phyloP scores from a whole-genome alignment of 2,797 vertebrate species.

The Tenualosa ilisha region DNA sequence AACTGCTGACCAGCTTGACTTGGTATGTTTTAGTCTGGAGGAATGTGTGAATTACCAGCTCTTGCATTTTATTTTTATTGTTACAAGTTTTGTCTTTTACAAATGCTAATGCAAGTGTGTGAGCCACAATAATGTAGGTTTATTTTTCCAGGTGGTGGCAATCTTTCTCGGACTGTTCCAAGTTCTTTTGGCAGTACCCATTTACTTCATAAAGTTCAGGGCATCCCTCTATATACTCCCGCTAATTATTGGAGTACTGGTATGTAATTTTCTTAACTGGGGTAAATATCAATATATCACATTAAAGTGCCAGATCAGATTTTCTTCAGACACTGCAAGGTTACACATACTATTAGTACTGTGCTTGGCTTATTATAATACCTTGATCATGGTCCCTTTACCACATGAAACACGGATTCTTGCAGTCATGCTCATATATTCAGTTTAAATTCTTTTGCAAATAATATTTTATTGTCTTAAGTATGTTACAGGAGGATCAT shows the following conservation, averaged over 20 bases:
- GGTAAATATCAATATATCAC: background rate
- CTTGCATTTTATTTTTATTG: too few species aligned
- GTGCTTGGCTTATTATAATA: background rate
- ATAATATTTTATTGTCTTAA: constrained; percentile 48
- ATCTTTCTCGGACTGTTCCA: constrained; percentile 72
- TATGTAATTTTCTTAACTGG: constrained; percentile 53
- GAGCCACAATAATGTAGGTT: background rate
- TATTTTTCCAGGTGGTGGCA: constrained; percentile 62
- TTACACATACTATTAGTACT: too few species aligned
- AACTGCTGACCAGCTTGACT: too few species aligned
- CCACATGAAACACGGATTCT: background rate
- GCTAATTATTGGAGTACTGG: constrained; percentile 63
- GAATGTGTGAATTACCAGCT: too few species aligned
- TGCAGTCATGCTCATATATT: background rate
- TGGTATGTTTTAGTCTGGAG: too few species aligned
- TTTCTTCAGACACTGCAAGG: background rate
- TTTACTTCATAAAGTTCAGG: constrained; percentile 38
- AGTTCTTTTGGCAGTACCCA: constrained; percentile 61
- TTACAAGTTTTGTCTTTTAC: too few species aligned
- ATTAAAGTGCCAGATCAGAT: background rate
- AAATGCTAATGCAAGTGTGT: too few species aligned
- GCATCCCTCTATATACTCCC: constrained; percentile 60
- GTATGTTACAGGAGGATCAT: constrained; percentile 69
- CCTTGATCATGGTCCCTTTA: background rate
- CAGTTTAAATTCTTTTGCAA: background rate